phyloP scores from a whole-genome alignment of 2,888 invertebrate species.

The Caenorhabditis becei region DNA sequence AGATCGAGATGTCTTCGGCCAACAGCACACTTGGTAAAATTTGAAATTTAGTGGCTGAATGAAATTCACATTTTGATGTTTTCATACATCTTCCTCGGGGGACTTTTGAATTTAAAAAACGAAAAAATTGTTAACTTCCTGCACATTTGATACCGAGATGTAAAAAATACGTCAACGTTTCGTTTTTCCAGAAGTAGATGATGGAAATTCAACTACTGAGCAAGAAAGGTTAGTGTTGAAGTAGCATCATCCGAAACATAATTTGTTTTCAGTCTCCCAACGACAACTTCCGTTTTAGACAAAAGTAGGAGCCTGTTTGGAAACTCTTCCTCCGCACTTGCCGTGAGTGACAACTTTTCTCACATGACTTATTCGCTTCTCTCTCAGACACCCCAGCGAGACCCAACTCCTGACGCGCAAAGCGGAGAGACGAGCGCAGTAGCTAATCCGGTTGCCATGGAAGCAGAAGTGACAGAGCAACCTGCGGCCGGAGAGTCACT shows the following conservation, averaged over 20 bases:
- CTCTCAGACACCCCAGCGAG: background rate
- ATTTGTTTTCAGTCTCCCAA: slow-evolving; percentile 27
- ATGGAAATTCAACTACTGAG: slow-evolving; percentile 9
- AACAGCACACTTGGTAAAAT: slow-evolving; percentile 41
- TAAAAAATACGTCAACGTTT: too few relatives aligned
- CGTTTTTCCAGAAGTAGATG: slow-evolving; percentile 28
- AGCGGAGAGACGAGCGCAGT: slow-evolving; percentile 8
- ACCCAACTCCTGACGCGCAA: slow-evolving; percentile 11
- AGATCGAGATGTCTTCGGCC: slow-evolving; percentile 22
- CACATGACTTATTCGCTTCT: background rate
- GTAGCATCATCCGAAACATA: background rate
- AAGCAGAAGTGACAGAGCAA: background rate
- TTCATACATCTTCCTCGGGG: too few relatives aligned
- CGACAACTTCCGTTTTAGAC: slow-evolving; percentile 33
- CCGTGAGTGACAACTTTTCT: slow-evolving; percentile 2
- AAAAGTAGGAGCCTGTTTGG: slow-evolving; percentile 65
- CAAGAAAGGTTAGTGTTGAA: slow-evolving; percentile 20
- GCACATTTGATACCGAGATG: too few relatives aligned
- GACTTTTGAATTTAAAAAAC: too few relatives aligned
- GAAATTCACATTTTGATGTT: background rate
- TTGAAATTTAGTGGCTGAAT: too few relatives aligned
- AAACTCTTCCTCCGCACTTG: slow-evolving; percentile 31
- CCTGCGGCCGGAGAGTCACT: background rate
- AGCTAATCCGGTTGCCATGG: slow-evolving; percentile 14
- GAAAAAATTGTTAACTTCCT: too few relatives aligned